Conservation (phyloP, 2,797 vertebrate species). For the Epinephelus malabaricus region DNA sequence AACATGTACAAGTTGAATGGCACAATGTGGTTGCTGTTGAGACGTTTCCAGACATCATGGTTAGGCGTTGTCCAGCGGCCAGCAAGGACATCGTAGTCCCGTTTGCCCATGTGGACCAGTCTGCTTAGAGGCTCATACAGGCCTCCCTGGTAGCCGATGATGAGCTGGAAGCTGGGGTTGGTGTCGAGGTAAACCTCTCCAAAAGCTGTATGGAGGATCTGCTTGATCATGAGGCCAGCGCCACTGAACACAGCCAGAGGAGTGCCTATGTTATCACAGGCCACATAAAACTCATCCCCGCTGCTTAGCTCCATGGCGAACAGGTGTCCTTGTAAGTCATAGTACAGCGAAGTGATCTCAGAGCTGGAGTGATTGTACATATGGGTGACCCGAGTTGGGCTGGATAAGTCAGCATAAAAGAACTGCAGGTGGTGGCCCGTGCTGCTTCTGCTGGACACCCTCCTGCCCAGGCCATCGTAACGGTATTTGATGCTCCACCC, state of each 20-base stretch:
- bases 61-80: conserved; percentile 98
- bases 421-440: conserved; percentile 95
- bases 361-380: conserved; percentile 99
- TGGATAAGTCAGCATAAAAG: conserved; percentile 97
- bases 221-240: conserved; percentile 97
- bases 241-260: conserved; percentile 97
- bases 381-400: conserved; percentile 96
- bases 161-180: conserved; percentile 95
- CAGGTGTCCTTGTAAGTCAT: conserved; percentile 97
- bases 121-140: conserved; percentile 96
- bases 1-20: conserved; percentile 99
- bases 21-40: conserved; percentile 93
- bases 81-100: conserved; percentile 96
- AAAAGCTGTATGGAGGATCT: conserved; percentile 95
- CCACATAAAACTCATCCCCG: conserved; percentile 97
- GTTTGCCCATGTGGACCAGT: conserved; percentile 95
- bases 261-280: conserved; percentile 97
- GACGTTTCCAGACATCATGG: conserved; percentile 93
- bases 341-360: conserved; percentile 97
- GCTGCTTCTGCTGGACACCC: conserved; percentile 94
- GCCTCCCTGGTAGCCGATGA: conserved; percentile 96
- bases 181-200: conserved; percentile 98
- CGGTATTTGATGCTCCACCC: conserved; percentile 95
- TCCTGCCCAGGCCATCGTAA: conserved; percentile 95
- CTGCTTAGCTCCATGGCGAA: conserved; percentile 99